Evolutionary conservation across 1,140 invertebrate species (phyloP), one percentile per base, ranked within the genome.

Genomic region (Frieseomelitta varia): DNA sequence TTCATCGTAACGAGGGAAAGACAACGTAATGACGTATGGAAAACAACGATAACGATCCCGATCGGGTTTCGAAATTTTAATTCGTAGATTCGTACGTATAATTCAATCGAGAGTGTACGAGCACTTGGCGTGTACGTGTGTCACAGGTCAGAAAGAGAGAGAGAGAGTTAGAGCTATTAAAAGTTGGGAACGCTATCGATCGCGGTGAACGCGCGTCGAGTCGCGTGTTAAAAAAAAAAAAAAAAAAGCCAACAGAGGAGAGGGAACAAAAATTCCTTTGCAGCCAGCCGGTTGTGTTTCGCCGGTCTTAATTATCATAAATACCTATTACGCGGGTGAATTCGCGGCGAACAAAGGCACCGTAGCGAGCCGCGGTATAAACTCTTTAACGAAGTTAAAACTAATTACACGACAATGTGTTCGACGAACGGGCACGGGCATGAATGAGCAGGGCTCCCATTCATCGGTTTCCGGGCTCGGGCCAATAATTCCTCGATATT

Each of bases 401-500:
- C 27, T 67, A 78, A 78, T 78, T 78, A 67, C 27, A 55, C 27
- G 27, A 34, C 56, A 76, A 61, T 67, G 39, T 51, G 39, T n/a
- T 78, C 47, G 61, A 12, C 12, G 61, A n/a, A 21, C 21, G 24
- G 58, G 39, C 39, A 47, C n/a, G 30, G 19, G 56, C 8, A 11
- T 14, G 47, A 24, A 53, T 21, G 61, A 27, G 47, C 14, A 15
- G 4, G 68, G 21, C 39, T 11, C 3, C 17, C 21, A 72, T 79
- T 79, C 53, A 27, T 47, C 10, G 67, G 34, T 58, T 79, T 47
- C 53, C 51, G 30, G 27, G 39, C 39, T 14, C 30, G 17, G 76
- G 61, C 39, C 39, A 74, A 34, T 63, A n/a, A 81, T 74, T 81
- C 8, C 58, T 74, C 56, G 53, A 81, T 74, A 81, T 74, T 74